Base-by-base conservation (phyloP, 2,797 vertebrate genomes). In the Leptatherina wallacei region DNA sequence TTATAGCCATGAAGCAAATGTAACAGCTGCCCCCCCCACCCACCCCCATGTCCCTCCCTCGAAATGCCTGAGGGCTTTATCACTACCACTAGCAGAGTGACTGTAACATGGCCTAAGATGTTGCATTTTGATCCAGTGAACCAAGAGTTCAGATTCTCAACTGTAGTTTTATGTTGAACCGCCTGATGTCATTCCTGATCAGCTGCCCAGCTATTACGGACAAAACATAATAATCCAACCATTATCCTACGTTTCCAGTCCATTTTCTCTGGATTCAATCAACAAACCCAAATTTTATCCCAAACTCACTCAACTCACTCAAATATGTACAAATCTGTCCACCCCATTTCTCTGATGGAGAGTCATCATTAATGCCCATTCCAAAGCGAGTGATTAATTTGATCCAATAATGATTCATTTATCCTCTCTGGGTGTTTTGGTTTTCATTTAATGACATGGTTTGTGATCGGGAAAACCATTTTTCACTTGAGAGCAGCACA, bases 61-160 rank as follows among this genome's bases (percentile, higher is more conserved):
- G 65, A 89, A 85, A 89, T 85, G 83, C 82, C 88, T 81, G 49
- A 86, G 72, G 78, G 81, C 81, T 88, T 85, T 79, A 88, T 91
- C 88, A 85, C 74, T 75, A 82, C 84, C 55, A 29, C 60, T 77
- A 69, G 82, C 82, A 73, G 60, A 71, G 77, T 27, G 49, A 75
- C 73, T 69, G 71, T 78, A 85, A 88, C 69, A 67, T 69, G 77
- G 85, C 75, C 83, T 85, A 78, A 71, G 72, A 84, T 85, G 82
- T 86, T 86, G 82, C 85, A 79, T 78, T 52, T 80, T 81, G 66
- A 76, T 75, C 80, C 47, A 62, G 12, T 14, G 33, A 86, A 78
- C 64, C 82, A 79, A 78, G 56, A 61, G 20, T 40, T 80, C 24
- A 29, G 40, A 79, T 55, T 10, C 35, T 29, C 40, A 49, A 73